Percentiles rank a stretch among this genome's conserved stretches.
Evolutionary conservation across 2,888 invertebrate genomes (phyloP).

Genomic region (Phaedon cochleariae): DNA sequence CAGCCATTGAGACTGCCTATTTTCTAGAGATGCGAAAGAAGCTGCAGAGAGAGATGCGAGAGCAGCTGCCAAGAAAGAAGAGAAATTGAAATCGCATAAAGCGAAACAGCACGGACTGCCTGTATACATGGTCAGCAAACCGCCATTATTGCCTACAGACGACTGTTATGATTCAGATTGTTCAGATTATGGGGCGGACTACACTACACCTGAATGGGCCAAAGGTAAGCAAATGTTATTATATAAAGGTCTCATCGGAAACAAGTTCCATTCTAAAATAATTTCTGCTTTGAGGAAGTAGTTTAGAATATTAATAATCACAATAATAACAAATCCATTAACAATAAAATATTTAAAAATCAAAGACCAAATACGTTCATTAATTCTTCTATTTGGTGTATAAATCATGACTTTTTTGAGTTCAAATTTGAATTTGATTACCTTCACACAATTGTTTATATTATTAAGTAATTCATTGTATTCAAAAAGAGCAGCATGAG

Average conservation of each 20-base stretch:
- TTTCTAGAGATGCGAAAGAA: slow-evolving; percentile 45
- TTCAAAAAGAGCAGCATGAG: no score
- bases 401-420: no score
- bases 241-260: no score
- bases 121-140: slow-evolving; percentile 49
- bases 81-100: slow-evolving; percentile 51
- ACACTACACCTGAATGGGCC: slow-evolving; percentile 56
- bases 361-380: no score
- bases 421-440: no score
- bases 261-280: no score
- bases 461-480: no score
- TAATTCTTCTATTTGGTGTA: no score
- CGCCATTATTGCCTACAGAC: slow-evolving; percentile 64
- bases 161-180: slow-evolving; percentile 69
- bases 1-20: background rate
- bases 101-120: slow-evolving; percentile 51
- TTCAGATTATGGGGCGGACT: slow-evolving; percentile 55
- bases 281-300: slow-evolving; percentile 10
- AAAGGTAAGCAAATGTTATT: slow-evolving; percentile 50
- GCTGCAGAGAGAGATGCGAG: slow-evolving; percentile 30
- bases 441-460: no score
- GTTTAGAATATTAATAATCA: no score
- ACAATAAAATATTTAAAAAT: no score
- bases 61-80: background rate
- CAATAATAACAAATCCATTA: no score